Base-by-base conservation (phyloP, 2,888 invertebrate genomes). In the Matsumyia berberina region DNA sequence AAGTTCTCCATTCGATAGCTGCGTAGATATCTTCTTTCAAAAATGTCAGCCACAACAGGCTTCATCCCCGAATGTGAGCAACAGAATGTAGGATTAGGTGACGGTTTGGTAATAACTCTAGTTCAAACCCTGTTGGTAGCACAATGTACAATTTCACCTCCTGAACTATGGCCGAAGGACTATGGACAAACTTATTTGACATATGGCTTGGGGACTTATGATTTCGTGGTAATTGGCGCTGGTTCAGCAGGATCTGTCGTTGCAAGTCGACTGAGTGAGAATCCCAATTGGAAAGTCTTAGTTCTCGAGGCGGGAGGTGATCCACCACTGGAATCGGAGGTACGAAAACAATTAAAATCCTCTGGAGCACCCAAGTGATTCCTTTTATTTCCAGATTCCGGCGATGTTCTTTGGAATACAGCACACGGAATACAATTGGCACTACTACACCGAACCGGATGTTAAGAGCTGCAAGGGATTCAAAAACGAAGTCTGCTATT, bases 101-200 rank as follows among this genome's bases (percentile, higher is more conserved):
- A 88, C 19, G 92, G 87, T 89, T 55, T 94, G 69, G 94, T 95
- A 79, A 88, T 92, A 0, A 92, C 93, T 0, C 89, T 95, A 0
- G 87, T 95, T 33, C 94, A 94, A 86, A 92, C 93, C 0, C 89
- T 95, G 31, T 87, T 95, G 9, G 90, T 93, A 0, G 93, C 94
- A 0, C 94, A 94, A 87, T 95, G 95, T 87, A 91, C 92, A 0
- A 87, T 95, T 5, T 92, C 92, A 0, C 92, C 92, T 0, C 33
- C 66, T 3, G 91, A 91, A 2, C 78, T 92, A 15, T 94, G 94
- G 92, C 94, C 94, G 0, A 88, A 88, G 9, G 94, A 94, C 78
- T 87, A 85, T 74, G 87, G 88, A 7, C 81, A 78, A 35, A 66
- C 53, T 4, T 85, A 82, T 2, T 19, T 83, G 29, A n/a, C 92